These are phyloP conservation scores for Nansenia antarctica DNA, from an alignment of 2,113 vertebrate genomes.

Conservation along the genomic window DNA sequence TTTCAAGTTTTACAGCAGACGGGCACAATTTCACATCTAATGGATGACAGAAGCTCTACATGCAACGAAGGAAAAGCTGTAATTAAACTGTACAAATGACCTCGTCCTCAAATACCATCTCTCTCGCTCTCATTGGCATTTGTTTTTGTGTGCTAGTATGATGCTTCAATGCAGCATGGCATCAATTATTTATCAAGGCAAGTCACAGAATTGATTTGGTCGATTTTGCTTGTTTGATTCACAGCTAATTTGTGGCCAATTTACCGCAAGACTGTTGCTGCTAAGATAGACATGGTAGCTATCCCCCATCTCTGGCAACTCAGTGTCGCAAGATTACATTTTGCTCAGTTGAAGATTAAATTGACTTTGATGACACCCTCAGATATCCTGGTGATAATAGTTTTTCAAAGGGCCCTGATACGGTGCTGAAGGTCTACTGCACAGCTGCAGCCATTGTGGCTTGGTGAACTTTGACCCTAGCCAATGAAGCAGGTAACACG, in stretches of 20 bases:
- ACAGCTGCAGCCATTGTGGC: slow-evolving; percentile 36
- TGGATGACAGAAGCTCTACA: slow-evolving; percentile 29
- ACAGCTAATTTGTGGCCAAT: slow-evolving; percentile 25
- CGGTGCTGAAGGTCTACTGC: slow-evolving; percentile 19
- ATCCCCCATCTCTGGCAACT: too few relatives aligned
- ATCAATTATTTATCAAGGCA: slow-evolving; percentile 52
- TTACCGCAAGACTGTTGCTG: slow-evolving; percentile 16
- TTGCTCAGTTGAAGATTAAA: slow-evolving; percentile 22
- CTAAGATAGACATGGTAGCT: neutral
- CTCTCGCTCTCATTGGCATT: slow-evolving; percentile 34
- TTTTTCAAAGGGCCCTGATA: slow-evolving; percentile 61
- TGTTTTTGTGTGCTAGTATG: slow-evolving; percentile 35
- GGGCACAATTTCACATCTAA: slow-evolving; percentile 43
- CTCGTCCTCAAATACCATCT: slow-evolving; percentile 20
- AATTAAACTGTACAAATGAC: slow-evolving; percentile 27
- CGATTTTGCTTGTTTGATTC: slow-evolving; percentile 36
- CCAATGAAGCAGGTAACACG: slow-evolving; percentile 73
- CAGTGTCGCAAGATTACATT: neutral
- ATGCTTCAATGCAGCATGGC: slow-evolving; percentile 37
- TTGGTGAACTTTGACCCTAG: slow-evolving; percentile 59
- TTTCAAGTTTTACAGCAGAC: slow-evolving; percentile 36
- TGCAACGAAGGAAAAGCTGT: neutral
- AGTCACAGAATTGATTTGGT: slow-evolving; percentile 29
- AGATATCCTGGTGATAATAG: slow-evolving; percentile 52
- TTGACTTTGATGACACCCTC: slow-evolving; percentile 26